Conservation (phyloP, 2,797 vertebrate species). For the Geranospiza caerulescens region DNA sequence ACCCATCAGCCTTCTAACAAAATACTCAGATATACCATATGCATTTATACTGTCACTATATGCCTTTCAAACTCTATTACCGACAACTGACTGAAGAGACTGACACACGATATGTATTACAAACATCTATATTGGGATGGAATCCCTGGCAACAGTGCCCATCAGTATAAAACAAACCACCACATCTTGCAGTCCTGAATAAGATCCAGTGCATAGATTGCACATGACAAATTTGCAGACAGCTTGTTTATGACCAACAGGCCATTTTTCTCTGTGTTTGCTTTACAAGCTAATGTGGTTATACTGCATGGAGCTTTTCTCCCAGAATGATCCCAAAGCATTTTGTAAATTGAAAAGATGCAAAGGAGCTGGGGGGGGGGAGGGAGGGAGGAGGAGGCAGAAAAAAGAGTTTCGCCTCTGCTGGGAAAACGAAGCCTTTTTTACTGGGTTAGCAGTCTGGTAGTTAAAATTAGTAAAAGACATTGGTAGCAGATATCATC, state of each 20-base stretch:
- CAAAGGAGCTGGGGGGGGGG: neutral
- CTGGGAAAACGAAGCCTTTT: neutral
- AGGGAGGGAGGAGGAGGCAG: neutral
- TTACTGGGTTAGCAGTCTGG: neutral
- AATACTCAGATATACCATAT: conserved; percentile 39
- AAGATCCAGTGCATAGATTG: conserved; percentile 37
- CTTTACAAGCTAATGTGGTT: conserved; percentile 48
- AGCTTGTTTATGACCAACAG: conserved; percentile 61
- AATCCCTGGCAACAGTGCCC: conserved; percentile 39
- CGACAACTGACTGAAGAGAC: conserved; percentile 38
- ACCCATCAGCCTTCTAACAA: conserved; percentile 1
- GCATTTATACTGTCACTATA: conserved; percentile 54
- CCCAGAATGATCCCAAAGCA: neutral
- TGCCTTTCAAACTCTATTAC: conserved; percentile 59
- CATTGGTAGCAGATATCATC: neutral
- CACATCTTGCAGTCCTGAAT: conserved; percentile 32
- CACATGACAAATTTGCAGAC: conserved; percentile 58
- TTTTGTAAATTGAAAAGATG: conserved; percentile 30
- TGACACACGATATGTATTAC: conserved; percentile 34
- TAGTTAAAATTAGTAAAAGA: neutral
- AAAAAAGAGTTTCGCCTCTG: neutral
- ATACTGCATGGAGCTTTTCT: conserved; percentile 1
- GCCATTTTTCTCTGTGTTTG: conserved; percentile 41
- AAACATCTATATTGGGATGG: conserved; percentile 44
- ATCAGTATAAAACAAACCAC: conserved; percentile 56